phyloP scores from a whole-genome alignment of 2,888 invertebrate species.

The Agrochola macilenta region DNA sequence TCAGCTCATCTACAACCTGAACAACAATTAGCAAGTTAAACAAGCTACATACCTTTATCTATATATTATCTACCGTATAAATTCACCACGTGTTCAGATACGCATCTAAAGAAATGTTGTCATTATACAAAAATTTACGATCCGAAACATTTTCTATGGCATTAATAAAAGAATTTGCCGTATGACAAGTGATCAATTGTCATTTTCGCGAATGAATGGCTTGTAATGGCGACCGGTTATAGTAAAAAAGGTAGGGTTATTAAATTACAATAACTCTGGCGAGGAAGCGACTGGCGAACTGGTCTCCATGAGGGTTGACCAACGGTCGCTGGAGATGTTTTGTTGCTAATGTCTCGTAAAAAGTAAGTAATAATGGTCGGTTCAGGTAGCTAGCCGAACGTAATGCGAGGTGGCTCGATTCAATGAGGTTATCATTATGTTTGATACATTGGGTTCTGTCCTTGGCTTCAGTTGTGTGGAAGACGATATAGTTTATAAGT shows the following conservation, averaged over 20 bases:
- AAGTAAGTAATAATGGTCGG: constrained; percentile 44
- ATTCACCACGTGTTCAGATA: constrained; percentile 83
- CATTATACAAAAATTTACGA: constrained; percentile 75
- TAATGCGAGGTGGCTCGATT: constrained; percentile 32
- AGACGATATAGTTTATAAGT: background rate
- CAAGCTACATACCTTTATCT: constrained; percentile 77
- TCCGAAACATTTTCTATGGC: constrained; percentile 74
- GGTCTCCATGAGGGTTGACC: constrained; percentile 61
- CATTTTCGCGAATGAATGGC: constrained; percentile 81
- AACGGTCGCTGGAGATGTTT: constrained; percentile 60
- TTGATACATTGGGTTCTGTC: constrained; percentile 18
- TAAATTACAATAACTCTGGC: constrained; percentile 87
- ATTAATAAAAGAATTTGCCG: constrained; percentile 76
- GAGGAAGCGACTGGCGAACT: constrained; percentile 66
- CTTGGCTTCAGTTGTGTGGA: constrained; percentile 23
- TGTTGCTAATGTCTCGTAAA: constrained; percentile 55
- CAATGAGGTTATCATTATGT: constrained; percentile 37
- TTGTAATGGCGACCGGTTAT: constrained; percentile 75
- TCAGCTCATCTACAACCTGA: constrained; percentile 84
- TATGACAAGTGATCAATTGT: constrained; percentile 89
- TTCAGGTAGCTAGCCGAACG: constrained; percentile 31
- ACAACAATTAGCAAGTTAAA: constrained; percentile 87
- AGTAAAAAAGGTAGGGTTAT: constrained; percentile 77
- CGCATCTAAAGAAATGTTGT: constrained; percentile 72
- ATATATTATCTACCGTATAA: constrained; percentile 65